Percentiles rank a stretch among this genome's conserved stretches.
These are phyloP conservation scores for Anagyrus pseudococci DNA, from an alignment of 2,888 invertebrate species.

Conservation along the genomic window DNA sequence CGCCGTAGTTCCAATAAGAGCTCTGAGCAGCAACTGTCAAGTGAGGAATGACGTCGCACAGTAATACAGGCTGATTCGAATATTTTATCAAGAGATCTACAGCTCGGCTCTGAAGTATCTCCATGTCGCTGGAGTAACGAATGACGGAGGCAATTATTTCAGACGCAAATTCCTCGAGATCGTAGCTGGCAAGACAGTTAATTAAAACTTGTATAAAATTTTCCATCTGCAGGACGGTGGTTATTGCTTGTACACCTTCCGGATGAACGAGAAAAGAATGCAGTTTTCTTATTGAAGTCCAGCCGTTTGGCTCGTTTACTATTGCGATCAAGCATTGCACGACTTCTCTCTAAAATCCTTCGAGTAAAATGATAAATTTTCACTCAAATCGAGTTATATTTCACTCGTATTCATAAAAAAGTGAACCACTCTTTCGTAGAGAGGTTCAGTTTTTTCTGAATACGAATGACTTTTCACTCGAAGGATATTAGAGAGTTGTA, in stretches of 20 bases:
- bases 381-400: no score
- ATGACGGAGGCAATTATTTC: conserved; percentile 55
- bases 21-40: conserved; percentile 75
- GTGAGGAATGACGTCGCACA: conserved; percentile 73
- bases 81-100: conserved; percentile 54
- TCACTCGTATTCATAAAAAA: no score
- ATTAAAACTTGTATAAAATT: conserved; percentile 55
- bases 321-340: conserved; percentile 53
- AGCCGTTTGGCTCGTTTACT: conserved; percentile 47
- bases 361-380: no score
- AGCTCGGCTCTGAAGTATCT: conserved; percentile 54
- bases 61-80: conserved; percentile 49
- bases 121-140: conserved; percentile 54
- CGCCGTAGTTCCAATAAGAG: conserved; percentile 74
- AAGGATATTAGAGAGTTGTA: no score
- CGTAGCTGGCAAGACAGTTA: conserved; percentile 51
- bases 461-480: no score
- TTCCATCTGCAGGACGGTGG: conserved; percentile 51
- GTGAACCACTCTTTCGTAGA: no score
- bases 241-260: conserved; percentile 55
- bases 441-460: no score
- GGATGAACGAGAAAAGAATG: conserved; percentile 56
- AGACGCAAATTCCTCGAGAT: conserved; percentile 55
- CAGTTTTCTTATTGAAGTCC: conserved; percentile 51
- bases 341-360: no score